These are phyloP conservation scores for Heliconius hortense DNA, from an alignment of 2,888 invertebrate species.

Conservation along the genomic window DNA sequence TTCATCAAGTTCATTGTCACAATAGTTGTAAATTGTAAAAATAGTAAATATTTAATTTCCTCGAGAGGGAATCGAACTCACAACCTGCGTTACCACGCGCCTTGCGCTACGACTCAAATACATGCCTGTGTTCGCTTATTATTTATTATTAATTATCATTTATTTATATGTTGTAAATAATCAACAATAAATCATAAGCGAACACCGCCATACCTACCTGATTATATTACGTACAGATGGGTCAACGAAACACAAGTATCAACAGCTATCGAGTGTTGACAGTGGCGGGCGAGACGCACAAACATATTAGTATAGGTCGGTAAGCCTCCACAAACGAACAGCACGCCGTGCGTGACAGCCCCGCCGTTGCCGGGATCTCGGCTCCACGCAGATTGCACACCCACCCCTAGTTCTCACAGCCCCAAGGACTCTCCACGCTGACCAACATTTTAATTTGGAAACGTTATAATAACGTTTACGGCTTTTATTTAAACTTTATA, in stretches of 20 bases:
- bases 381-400: constrained; percentile 53
- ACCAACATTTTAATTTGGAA: constrained; percentile 25
- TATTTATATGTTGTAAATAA: too few relatives aligned
- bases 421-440: constrained; percentile 42
- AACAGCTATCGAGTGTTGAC: too few relatives aligned
- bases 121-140: too few relatives aligned
- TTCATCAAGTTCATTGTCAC: not conserved
- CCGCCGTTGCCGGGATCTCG: constrained; percentile 64
- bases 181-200: not conserved
- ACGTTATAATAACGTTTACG: constrained; percentile 16
- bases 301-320: constrained; percentile 75
- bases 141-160: too few relatives aligned
- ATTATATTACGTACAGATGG: not conserved
- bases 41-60: too few relatives aligned
- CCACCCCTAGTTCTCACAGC: constrained; percentile 46
- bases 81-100: too few relatives aligned
- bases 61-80: too few relatives aligned
- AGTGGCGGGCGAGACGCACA: too few relatives aligned
- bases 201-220: not conserved
- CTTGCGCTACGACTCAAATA: too few relatives aligned
- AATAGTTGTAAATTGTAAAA: too few relatives aligned
- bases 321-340: constrained; percentile 72
- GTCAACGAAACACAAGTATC: not conserved
- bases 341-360: constrained; percentile 68
- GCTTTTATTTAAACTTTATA: constrained; percentile 12